Conservation (phyloP, 92 coral and sea anemone species). For the Actinostola sp. region DNA sequence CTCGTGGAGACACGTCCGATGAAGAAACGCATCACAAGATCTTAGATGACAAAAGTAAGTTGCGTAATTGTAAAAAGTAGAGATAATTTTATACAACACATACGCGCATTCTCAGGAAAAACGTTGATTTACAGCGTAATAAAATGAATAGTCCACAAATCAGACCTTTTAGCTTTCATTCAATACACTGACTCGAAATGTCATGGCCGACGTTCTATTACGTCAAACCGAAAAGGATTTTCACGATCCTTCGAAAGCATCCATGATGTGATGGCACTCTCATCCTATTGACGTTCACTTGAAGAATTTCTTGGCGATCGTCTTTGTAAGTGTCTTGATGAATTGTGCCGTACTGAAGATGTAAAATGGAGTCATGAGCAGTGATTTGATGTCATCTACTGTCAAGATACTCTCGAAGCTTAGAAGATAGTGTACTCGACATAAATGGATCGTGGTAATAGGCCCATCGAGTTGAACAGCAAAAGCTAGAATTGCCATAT, state of each 20-base stretch:
- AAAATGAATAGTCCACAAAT: too few species aligned
- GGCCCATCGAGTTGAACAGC: conserved; percentile 19
- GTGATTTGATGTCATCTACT: conserved; percentile 23
- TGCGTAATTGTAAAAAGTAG: not conserved
- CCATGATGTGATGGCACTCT: not conserved
- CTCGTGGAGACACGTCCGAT: conserved; percentile 14
- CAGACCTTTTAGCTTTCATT: too few species aligned
- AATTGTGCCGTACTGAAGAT: conserved; percentile 7
- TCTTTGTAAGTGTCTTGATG: conserved; percentile 21
- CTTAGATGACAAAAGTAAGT: conserved; percentile 12
- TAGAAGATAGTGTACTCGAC: conserved; percentile 35
- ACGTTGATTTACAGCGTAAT: too few species aligned
- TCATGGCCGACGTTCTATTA: too few species aligned
- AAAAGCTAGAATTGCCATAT: conserved; percentile 4
- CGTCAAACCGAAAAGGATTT: too few species aligned
- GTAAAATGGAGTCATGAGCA: conserved; percentile 18
- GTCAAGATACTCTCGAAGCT: conserved; percentile 41
- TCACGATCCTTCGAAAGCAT: too few species aligned
- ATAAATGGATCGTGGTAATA: conserved; percentile 28
- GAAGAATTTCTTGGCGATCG: conserved; percentile 1
- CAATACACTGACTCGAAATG: too few species aligned
- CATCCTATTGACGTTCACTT: conserved; percentile 6
- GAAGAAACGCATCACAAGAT: conserved; percentile 17
- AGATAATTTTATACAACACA: too few species aligned
- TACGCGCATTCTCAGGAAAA: too few species aligned